Percentiles rank a stretch among this genome's conserved stretches.
Conservation (phyloP, 92 coral and sea anemone genomes). For the Siderastrea siderea region DNA sequence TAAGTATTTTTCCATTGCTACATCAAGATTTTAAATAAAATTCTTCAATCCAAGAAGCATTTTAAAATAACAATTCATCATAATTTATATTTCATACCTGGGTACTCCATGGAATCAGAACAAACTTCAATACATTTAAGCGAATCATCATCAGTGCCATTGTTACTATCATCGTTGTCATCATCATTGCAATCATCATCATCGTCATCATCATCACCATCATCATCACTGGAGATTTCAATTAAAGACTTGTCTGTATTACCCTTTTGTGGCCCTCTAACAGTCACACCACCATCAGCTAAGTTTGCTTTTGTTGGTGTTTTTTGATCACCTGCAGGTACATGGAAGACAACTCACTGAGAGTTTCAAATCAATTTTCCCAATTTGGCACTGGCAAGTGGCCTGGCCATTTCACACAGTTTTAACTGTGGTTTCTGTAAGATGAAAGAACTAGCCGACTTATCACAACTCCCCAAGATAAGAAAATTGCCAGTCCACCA, state of each 20-base stretch:
- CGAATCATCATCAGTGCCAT: not conserved
- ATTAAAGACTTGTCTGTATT: conserved; percentile 6
- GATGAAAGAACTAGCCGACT: too few relatives aligned
- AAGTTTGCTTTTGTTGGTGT: not conserved
- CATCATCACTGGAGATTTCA: conserved; percentile 46
- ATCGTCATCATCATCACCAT: conserved; percentile 10
- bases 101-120: conserved; percentile 10
- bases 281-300: not conserved
- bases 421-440: too few relatives aligned
- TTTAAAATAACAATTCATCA: not conserved
- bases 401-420: too few relatives aligned
- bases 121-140: too few relatives aligned
- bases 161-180: not conserved
- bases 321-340: not conserved
- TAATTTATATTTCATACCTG: not conserved
- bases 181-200: not conserved
- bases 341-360: not conserved
- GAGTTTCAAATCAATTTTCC: not conserved
- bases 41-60: not conserved
- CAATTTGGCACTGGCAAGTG: too few relatives aligned
- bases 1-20: not conserved
- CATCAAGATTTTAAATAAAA: not conserved
- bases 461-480: too few relatives aligned
- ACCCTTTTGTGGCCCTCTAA: not conserved
- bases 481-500: too few relatives aligned